Evolutionary conservation across 2,113 vertebrate genomes (phyloP), one percentile per base, ranked within the genome.

Genomic region (Poecile atricapillus): DNA sequence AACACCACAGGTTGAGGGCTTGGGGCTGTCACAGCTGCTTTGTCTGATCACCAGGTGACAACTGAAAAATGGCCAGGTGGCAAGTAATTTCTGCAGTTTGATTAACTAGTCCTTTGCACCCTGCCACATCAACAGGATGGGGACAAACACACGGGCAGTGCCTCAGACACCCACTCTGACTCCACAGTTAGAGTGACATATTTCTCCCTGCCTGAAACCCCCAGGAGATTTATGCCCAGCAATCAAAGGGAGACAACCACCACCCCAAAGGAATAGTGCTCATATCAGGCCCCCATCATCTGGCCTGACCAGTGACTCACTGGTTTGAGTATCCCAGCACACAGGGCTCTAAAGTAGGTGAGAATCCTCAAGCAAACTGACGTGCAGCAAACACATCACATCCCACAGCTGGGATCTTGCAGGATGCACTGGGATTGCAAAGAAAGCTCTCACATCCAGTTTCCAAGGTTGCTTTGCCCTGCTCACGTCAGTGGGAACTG

Each of bases 71-170:
- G 0, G 53, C 73, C 4, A 0, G 25, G 92, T 84, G 85, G 76
- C 80, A 95, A 80, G 86, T 87, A 28, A 89, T 92, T 84, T 47
- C 86, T 84, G n/a, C 74, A 82, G 58, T 58, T 64, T 90, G 87
- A 95, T 95, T 95, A 95, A 95, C 78, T 65, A 62, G 84, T 44
- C 50, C 75, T 59, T 59, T 90, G 87, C 70, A 82, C 67, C 15
- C 71, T 63, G 82, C 63, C 81, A 55, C 84, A 82, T 47, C 84
- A 62, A 52, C 15, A 10, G 65, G 65, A 41, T 18, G 17, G 15
- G 41, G 44, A 81, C 69, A 75, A 87, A 56, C 56, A 50, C 56
- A 27, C 1, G 1, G n/a, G 47, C 70, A 71, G 35, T 6, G 24
- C 44, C 37, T 82, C 77, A 63, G 53, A 82, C 49, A 14, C n/a